Evolutionary conservation across 2,797 vertebrate species (phyloP).

Genomic region (Brachyalestes nurse): DNA sequence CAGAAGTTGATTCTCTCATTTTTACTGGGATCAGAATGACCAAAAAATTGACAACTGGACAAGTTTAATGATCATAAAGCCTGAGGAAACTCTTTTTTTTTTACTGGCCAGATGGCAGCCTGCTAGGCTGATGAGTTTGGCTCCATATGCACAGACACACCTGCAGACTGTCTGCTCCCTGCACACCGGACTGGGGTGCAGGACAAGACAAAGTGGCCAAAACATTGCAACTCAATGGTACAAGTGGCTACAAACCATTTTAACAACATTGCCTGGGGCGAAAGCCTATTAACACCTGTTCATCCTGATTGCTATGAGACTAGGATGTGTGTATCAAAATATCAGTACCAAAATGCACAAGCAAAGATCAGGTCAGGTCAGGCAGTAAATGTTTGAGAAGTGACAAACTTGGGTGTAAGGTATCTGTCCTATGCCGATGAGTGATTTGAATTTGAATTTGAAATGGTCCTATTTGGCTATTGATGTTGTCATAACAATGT

Average conservation of each 20-base stretch:
- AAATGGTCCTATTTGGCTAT: too few species aligned
- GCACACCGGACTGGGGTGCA: constrained; percentile 19
- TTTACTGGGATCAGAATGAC: constrained; percentile 44
- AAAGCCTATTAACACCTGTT: constrained; percentile 33
- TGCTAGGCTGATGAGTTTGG: constrained; percentile 57
- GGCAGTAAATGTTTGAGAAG: neutral
- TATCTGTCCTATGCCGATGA: too few species aligned
- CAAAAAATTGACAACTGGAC: constrained; percentile 50
- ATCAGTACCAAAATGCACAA: neutral
- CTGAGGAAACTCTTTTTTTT: constrained; percentile 45
- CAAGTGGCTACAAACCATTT: constrained; percentile 37
- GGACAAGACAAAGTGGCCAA: constrained; percentile 41
- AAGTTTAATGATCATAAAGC: constrained; percentile 54
- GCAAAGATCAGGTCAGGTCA: neutral
- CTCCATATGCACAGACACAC: constrained; percentile 58
- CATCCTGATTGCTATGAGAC: constrained; percentile 27
- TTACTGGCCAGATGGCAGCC: constrained; percentile 56
- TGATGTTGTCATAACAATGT: too few species aligned
- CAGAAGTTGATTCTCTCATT: constrained; percentile 39
- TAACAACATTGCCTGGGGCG: constrained; percentile 40
- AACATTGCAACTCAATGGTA: constrained; percentile 36
- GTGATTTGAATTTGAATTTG: too few species aligned
- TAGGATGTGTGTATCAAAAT: neutral
- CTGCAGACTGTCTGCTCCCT: constrained; percentile 56
- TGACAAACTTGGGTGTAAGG: neutral